These are phyloP conservation scores for Valencia hispanica DNA, from an alignment of 2,797 vertebrate species.

Conservation along the genomic window DNA sequence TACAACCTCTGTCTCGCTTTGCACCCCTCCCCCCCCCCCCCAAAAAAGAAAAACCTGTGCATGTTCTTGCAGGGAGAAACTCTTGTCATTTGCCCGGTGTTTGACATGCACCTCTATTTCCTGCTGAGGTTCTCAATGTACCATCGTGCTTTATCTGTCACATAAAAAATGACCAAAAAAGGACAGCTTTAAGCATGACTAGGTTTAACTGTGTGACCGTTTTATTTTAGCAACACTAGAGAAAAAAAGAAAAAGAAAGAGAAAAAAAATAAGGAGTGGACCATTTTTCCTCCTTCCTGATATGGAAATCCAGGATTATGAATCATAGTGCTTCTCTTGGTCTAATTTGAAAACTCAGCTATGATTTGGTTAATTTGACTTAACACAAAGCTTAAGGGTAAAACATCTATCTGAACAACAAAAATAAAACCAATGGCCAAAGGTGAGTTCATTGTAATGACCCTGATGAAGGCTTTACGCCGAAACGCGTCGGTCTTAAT, in stretches of 20 bases:
- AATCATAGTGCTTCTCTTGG: not conserved
- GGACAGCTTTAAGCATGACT: not conserved
- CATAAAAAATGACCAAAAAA: not conserved
- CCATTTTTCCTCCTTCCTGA: conserved; percentile 17
- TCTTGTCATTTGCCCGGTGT: not conserved
- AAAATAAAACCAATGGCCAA: not conserved
- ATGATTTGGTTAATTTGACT: not conserved
- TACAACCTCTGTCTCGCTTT: conserved; percentile 10
- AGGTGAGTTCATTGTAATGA: no score
- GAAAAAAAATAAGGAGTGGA: not conserved
- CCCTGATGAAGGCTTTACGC: no score
- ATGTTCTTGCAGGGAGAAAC: not conserved
- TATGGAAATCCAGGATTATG: conserved; percentile 1
- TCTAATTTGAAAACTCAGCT: not conserved
- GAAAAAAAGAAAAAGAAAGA: not conserved
- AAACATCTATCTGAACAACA: not conserved
- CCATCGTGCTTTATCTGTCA: not conserved
- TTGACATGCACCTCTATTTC: not conserved
- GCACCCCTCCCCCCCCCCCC: no score
- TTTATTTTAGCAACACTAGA: conserved; percentile 18
- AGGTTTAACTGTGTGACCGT: not conserved
- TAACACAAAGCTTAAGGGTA: not conserved
- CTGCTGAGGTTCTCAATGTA: not conserved
- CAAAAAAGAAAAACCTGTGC: conserved; percentile 15
- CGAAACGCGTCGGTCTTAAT: no score